Percentiles rank a stretch among this genome's conserved stretches.
Conservation (phyloP, 2,888 invertebrate species). For the Mantis religiosa region DNA sequence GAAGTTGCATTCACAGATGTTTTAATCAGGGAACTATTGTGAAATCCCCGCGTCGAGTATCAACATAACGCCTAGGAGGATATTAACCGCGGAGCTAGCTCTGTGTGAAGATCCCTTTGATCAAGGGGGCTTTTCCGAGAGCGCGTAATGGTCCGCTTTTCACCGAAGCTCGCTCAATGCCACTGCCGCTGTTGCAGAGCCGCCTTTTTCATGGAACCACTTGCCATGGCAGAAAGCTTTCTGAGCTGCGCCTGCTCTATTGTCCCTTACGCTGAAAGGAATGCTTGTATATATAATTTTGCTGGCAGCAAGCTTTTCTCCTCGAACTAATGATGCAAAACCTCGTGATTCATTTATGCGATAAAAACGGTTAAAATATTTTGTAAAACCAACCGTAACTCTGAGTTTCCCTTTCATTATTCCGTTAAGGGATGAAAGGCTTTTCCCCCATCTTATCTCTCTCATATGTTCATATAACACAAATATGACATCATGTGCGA, state of each 20-base stretch:
- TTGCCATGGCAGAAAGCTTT: background rate
- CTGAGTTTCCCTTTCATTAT: too few species aligned
- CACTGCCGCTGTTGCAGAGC: too few species aligned
- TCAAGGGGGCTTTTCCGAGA: background rate
- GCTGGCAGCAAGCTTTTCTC: background rate
- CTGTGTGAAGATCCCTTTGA: background rate
- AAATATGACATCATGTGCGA: too few species aligned
- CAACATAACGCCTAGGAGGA: background rate
- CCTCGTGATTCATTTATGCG: too few species aligned
- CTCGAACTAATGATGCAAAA: too few species aligned
- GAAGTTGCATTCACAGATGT: background rate
- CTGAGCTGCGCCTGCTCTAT: background rate
- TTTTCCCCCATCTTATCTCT: too few species aligned
- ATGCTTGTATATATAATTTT: background rate
- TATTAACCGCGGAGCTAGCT: background rate
- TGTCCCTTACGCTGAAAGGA: background rate
- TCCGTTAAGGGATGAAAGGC: too few species aligned
- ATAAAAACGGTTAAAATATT: too few species aligned
- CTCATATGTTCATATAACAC: too few species aligned
- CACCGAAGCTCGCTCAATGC: background rate
- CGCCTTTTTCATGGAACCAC: background rate
- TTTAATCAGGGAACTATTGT: background rate
- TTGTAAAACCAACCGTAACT: too few species aligned
- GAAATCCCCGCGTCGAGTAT: background rate
- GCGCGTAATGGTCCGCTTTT: background rate